Conservation (phyloP, 1,140 invertebrate species). For the Zelostemma sp. region DNA sequence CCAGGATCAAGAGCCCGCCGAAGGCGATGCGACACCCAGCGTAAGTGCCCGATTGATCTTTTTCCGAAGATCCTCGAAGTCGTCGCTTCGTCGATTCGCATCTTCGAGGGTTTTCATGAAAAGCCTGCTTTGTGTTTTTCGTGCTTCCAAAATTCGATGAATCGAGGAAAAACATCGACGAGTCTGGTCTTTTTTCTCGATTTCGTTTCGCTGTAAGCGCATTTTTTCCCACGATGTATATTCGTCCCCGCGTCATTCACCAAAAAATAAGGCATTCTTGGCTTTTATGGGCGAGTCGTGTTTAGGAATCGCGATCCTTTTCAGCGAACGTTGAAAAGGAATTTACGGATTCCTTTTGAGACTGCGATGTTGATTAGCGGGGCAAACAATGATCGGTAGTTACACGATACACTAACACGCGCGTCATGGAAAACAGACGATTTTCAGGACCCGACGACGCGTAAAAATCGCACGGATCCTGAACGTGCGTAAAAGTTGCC, state of each 20-base stretch:
- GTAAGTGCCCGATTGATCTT: constrained; percentile 55
- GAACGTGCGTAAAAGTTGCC: constrained; percentile 44
- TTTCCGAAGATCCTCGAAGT: constrained; percentile 18
- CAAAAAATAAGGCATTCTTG: constrained; percentile 48
- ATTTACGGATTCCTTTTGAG: no score
- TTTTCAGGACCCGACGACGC: constrained; percentile 48
- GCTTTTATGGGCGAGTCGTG: constrained; percentile 50
- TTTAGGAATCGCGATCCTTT: constrained; percentile 27
- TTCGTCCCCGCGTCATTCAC: constrained; percentile 49
- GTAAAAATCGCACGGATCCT: constrained; percentile 40
- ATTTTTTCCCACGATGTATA: constrained; percentile 49
- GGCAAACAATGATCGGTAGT: no score
- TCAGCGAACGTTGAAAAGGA: no score
- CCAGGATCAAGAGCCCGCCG: constrained; percentile 62
- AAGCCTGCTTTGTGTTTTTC: no score
- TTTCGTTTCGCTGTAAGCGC: constrained; percentile 47
- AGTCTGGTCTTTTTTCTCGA: constrained; percentile 44
- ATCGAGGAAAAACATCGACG: constrained; percentile 3
- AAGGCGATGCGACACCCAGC: constrained; percentile 64
- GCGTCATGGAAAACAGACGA: constrained; percentile 34
- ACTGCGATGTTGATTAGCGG: no score
- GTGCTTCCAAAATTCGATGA: no score
- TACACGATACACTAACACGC: constrained; percentile 26
- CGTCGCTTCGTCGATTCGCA: no score
- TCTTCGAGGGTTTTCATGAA: no score